phyloP scores from a whole-genome alignment of 2,113 vertebrate genomes.

The Gasterosteus aculeatus region DNA sequence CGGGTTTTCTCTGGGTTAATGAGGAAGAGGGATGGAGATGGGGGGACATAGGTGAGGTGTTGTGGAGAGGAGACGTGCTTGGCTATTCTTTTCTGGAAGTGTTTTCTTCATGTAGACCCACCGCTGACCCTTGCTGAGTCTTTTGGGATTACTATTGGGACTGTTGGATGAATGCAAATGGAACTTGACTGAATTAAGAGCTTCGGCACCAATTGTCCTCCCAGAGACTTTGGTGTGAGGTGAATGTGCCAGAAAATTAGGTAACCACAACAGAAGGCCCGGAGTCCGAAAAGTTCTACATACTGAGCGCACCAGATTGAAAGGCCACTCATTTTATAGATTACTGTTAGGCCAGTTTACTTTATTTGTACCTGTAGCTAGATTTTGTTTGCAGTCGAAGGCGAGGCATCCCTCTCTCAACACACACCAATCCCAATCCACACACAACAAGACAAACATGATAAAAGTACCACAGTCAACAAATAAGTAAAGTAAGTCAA shows the following conservation, averaged over 20 bases:
- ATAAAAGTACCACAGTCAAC: too few relatives aligned
- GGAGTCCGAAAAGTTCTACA: not conserved
- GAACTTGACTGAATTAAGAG: slow-evolving; percentile 19
- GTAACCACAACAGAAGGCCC: not conserved
- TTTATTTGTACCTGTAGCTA: too few relatives aligned
- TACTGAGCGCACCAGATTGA: too few relatives aligned
- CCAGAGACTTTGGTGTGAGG: not conserved
- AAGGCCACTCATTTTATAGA: not conserved
- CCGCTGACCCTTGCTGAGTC: slow-evolving; percentile 14
- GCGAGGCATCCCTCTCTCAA: too few relatives aligned
- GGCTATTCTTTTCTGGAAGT: not conserved
- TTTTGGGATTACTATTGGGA: slow-evolving; percentile 33
- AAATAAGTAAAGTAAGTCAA: too few relatives aligned
- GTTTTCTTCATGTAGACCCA: slow-evolving; percentile 11
- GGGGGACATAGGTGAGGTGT: slow-evolving; percentile 11
- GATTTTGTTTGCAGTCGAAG: too few relatives aligned
- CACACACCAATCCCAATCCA: too few relatives aligned
- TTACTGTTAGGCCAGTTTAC: too few relatives aligned
- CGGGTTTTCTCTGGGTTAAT: slow-evolving; percentile 55
- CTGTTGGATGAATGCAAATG: not conserved
- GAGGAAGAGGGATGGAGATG: slow-evolving; percentile 43
- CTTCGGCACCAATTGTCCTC: not conserved
- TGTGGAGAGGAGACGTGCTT: not conserved
- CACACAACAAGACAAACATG: too few relatives aligned
- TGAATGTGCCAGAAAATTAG: not conserved